Conservation (phyloP, 2,113 vertebrate species). For the Bostrychus sinensis region DNA sequence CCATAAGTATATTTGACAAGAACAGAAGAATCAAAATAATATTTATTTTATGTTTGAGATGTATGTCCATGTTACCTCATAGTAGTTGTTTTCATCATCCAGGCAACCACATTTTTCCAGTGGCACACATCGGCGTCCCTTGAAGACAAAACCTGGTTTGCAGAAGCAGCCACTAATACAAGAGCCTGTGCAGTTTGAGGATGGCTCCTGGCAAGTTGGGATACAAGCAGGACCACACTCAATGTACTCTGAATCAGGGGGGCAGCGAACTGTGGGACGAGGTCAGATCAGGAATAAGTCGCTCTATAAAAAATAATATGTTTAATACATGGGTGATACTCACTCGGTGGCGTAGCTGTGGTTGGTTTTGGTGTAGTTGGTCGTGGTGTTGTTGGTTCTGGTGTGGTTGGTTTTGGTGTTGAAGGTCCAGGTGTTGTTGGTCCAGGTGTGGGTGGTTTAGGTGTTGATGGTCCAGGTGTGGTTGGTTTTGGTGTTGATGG, state of each 20-base stretch:
- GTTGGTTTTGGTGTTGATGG: conserved; percentile 9
- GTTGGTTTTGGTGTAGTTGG: conserved; percentile 30
- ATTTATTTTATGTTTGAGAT: not conserved
- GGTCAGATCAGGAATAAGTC: not conserved
- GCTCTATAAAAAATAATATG: not conserved
- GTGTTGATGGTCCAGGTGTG: conserved; percentile 2
- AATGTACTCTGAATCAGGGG: conserved; percentile 73
- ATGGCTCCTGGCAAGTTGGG: conserved; percentile 74
- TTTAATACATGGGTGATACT: not conserved
- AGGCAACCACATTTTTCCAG: conserved; percentile 80
- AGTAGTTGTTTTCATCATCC: conserved; percentile 79
- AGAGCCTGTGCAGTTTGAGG: conserved; percentile 69
- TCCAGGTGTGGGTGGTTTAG: not conserved
- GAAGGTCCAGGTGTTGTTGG: not conserved
- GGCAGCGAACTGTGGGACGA: conserved; percentile 65
- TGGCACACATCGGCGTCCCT: conserved; percentile 70
- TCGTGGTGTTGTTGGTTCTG: conserved; percentile 2
- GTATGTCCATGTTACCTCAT: conserved; percentile 67
- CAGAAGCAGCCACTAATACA: conserved; percentile 84
- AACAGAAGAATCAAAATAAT: not conserved
- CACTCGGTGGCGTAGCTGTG: conserved; percentile 5
- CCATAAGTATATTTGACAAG: not conserved
- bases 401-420: conserved; percentile 7
- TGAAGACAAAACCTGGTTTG: conserved; percentile 80
- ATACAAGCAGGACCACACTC: conserved; percentile 76